A percentile compares a stretch with the other conserved stretches of the same genome.
Conservation (phyloP, 2,797 vertebrate genomes). For the Characodon lateralis region DNA sequence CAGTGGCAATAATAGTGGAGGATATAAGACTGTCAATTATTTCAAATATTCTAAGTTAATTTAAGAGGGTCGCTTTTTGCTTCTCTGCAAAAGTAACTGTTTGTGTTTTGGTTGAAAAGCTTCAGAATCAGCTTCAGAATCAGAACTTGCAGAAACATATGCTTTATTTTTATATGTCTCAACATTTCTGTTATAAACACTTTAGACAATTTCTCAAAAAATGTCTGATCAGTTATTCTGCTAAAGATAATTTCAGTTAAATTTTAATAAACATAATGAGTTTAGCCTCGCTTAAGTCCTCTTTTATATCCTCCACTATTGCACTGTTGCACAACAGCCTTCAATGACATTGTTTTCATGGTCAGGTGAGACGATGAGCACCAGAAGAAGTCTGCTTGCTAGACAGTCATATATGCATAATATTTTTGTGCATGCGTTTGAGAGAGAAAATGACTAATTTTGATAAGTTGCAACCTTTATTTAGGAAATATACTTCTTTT, state of each 20-base stretch:
- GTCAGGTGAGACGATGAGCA: too few species aligned
- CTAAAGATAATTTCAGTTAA: neutral
- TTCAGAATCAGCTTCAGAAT: too few species aligned
- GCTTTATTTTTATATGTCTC: neutral
- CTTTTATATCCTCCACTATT: neutral
- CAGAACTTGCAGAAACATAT: neutral
- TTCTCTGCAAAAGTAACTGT: neutral
- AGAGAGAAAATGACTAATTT: too few species aligned
- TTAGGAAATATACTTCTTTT: too few species aligned
- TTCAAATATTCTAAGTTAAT: conserved; percentile 1
- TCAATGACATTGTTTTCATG: neutral
- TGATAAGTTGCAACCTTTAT: neutral
- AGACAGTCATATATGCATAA: too few species aligned
- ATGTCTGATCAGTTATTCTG: neutral
- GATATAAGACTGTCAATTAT: neutral
- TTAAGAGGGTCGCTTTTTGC: neutral
- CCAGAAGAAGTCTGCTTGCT: too few species aligned
- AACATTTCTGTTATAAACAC: neutral
- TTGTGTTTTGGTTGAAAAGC: neutral
- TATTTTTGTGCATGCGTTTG: too few species aligned
- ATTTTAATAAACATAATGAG: neutral
- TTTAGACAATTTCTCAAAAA: neutral
- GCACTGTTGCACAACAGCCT: neutral
- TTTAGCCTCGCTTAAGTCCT: neutral
- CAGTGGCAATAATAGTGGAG: too few species aligned